phyloP scores from a whole-genome alignment of 2,797 vertebrate genomes.

The Tauraco hartlaubi region DNA sequence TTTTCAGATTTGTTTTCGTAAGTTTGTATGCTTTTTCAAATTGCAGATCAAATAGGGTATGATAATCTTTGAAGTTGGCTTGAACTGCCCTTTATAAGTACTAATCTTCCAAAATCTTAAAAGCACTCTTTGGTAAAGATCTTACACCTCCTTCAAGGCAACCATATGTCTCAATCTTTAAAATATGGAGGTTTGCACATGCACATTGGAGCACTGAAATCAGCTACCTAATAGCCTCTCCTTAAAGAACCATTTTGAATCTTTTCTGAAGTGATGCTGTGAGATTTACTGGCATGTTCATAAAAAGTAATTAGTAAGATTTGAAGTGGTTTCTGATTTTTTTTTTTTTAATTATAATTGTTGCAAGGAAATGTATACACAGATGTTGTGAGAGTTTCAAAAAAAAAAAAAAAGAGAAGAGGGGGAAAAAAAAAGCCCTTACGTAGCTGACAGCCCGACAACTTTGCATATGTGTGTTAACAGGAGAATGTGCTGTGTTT shows the following conservation, averaged over 20 bases:
- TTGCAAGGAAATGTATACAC: slow-evolving; percentile 69
- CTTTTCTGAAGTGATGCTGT: neutral
- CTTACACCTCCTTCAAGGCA: neutral
- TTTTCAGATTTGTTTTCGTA: neutral
- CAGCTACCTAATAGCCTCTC: neutral
- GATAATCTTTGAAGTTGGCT: neutral
- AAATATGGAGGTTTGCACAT: neutral
- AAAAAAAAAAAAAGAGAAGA: neutral
- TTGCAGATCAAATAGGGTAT: neutral
- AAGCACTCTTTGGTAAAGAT: neutral
- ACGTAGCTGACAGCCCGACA: slow-evolving; percentile 80
- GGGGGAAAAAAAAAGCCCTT: neutral
- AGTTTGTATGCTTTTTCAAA: neutral
- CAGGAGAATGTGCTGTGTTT: slow-evolving; percentile 83
- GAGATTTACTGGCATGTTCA: neutral
- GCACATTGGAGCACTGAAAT: neutral
- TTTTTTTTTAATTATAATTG: neutral
- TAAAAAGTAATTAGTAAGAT: neutral
- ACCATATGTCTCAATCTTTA: neutral
- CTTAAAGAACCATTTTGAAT: neutral
- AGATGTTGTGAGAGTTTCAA: slow-evolving; percentile 78
- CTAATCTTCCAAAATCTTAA: neutral
- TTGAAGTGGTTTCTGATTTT: neutral
- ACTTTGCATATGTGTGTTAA: slow-evolving; percentile 88
- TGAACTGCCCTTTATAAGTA: neutral